Evolutionary conservation across 2,888 invertebrate genomes (phyloP), one percentile per base, ranked within the genome.

Genomic region (Leptopilina syphax): DNA sequence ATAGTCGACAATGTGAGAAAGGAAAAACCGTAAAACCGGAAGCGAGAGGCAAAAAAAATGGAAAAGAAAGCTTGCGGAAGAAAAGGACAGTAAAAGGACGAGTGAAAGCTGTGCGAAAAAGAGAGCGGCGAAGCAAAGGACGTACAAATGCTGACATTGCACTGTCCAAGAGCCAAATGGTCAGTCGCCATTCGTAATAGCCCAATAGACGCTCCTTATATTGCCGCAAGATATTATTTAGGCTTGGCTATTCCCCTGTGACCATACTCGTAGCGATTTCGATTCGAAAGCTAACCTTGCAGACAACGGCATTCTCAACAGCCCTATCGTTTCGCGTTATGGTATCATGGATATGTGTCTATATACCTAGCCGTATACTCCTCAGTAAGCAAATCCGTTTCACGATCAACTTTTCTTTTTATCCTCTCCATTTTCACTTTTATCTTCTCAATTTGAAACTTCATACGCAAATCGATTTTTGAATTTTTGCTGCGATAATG

Each of bases 161-260:
- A 89, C 83, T 88, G 89, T 88, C 88, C 91, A 90, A 89, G 63
- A 63, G 91, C 91, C 91, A 90, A 90, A 89, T 88, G 89, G 88
- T 88, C 91, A 90, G 89, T 90, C 86, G 88, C 88, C 87, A 87
- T 87, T 88, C 89, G 90, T 91, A 92, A 91, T 92, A 91, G 92
- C 90, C 91, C 91, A 90, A 92, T 91, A 90, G 91, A 91, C 91
- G 91, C 90, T 90, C 90, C 91, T 91, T 91, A 91, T 90, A 90
- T 91, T 87, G 89, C 91, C 90, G 89, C 90, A 89, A 91, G 91
- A 91, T 92, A 92, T 92, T 91, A 91, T 92, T 92, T 92, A 91
- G 91, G 89, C 90, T 86, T 85, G 73, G 73, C 73, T 73, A 73
- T 73, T 54, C 73, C 73, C 73, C 54, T 13, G 73, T 65, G 65